These are phyloP conservation scores for Dicycla oo DNA, from an alignment of 2,888 invertebrate genomes.

Conservation along the genomic window DNA sequence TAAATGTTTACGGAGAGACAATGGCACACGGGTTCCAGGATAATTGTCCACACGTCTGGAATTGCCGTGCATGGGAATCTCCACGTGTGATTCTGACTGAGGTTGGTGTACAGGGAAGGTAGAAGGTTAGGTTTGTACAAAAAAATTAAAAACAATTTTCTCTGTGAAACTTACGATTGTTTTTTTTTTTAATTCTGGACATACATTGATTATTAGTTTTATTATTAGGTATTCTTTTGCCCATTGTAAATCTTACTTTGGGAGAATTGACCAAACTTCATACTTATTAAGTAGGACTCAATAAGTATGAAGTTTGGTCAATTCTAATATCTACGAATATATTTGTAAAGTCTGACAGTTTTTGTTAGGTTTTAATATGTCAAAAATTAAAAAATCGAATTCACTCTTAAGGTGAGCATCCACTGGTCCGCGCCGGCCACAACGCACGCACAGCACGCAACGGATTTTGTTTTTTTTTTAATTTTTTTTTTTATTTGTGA, in stretches of 20 bases:
- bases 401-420: too few relatives aligned
- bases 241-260: not conserved
- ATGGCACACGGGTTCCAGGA: conserved; percentile 68
- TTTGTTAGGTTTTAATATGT: too few relatives aligned
- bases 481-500: too few relatives aligned
- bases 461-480: too few relatives aligned
- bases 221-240: not conserved
- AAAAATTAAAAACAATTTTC: not conserved
- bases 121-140: conserved; percentile 36
- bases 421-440: too few relatives aligned
- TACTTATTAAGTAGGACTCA: too few relatives aligned
- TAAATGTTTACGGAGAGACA: conserved; percentile 75
- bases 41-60: conserved; percentile 79
- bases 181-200: not conserved
- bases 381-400: too few relatives aligned
- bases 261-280: not conserved
- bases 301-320: too few relatives aligned
- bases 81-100: conserved; percentile 63
- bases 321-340: too few relatives aligned
- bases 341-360: too few relatives aligned
- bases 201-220: not conserved
- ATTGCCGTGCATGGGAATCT: conserved; percentile 70
- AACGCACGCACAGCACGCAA: too few relatives aligned
- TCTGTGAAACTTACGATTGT: not conserved
- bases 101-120: not conserved